These are phyloP conservation scores for Tapera naevia DNA, from an alignment of 2,797 vertebrate genomes.

Conservation along the genomic window DNA sequence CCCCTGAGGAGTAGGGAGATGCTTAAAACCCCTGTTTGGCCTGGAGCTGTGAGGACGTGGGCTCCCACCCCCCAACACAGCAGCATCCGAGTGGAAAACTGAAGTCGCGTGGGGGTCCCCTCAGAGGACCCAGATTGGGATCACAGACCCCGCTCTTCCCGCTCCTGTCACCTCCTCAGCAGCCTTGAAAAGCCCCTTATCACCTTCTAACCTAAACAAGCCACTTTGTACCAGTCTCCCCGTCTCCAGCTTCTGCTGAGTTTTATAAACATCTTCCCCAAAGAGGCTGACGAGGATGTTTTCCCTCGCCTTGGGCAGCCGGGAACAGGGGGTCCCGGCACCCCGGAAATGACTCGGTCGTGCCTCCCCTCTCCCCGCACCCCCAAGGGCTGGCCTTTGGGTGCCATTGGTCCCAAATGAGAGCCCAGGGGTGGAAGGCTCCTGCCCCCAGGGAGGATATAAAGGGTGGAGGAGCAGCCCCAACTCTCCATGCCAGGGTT, in stretches of 20 bases:
- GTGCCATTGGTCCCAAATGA: not conserved
- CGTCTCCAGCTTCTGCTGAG: slow-evolving; percentile 28
- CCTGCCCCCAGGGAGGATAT: not conserved
- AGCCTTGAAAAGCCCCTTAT: slow-evolving; percentile 52
- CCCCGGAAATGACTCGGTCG: not conserved
- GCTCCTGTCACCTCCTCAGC: not conserved
- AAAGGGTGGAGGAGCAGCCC: not conserved
- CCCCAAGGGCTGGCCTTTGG: not conserved
- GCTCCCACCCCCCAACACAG: not conserved
- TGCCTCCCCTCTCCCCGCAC: not conserved
- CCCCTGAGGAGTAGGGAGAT: rapidly evolving
- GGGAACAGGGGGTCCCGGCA: not conserved
- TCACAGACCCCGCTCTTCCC: not conserved
- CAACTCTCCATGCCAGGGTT: not conserved
- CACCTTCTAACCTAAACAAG: slow-evolving; percentile 31
- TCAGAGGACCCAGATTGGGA: rapidly evolving
- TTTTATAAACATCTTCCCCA: slow-evolving; percentile 34
- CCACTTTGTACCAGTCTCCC: slow-evolving; percentile 27
- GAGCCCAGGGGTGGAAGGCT: not conserved
- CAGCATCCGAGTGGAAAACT: not conserved
- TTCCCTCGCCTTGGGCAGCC: not conserved
- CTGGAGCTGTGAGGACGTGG: rapidly evolving
- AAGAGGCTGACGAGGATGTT: slow-evolving; percentile 15
- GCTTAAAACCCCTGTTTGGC: not conserved
- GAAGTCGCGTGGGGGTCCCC: not conserved